Percentiles rank a stretch among this genome's conserved stretches.
These are phyloP conservation scores for Erebia palarica DNA, from an alignment of 2,888 invertebrate genomes.

Conservation along the genomic window DNA sequence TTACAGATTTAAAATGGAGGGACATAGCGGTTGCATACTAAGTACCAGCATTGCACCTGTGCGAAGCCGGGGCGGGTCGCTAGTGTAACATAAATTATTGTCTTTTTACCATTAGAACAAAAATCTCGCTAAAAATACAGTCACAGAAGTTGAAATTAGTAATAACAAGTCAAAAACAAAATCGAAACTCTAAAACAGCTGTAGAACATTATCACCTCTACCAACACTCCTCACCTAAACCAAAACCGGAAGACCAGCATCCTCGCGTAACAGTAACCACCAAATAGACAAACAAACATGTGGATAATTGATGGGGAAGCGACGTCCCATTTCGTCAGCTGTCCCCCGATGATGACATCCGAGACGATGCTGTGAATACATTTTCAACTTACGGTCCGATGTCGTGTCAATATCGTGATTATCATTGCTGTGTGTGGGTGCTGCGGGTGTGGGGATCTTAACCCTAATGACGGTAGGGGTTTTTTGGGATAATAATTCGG, in stretches of 20 bases:
- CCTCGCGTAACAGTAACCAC: slow-evolving; percentile 51
- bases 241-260: slow-evolving; percentile 56
- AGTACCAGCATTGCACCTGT: too few relatives aligned
- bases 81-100: too few relatives aligned
- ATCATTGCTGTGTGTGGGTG: neutral
- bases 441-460: too few relatives aligned
- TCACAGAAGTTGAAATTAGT: neutral
- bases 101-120: too few relatives aligned
- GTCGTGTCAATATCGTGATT: slow-evolving; percentile 15
- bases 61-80: too few relatives aligned
- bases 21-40: too few relatives aligned
- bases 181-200: slow-evolving; percentile 39
- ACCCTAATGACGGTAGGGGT: too few relatives aligned
- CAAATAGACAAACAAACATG: slow-evolving; percentile 51
- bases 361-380: slow-evolving; percentile 48
- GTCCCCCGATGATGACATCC: slow-evolving; percentile 56
- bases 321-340: slow-evolving; percentile 63
- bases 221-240: slow-evolving; percentile 47
- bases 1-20: too few relatives aligned
- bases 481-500: too few relatives aligned
- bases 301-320: slow-evolving; percentile 61
- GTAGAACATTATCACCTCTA: slow-evolving; percentile 47
- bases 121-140: neutral
- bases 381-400: slow-evolving; percentile 41
- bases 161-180: slow-evolving; percentile 9